Base-by-base conservation (phyloP, 2,797 vertebrate species). In the Mico argentatus region DNA sequence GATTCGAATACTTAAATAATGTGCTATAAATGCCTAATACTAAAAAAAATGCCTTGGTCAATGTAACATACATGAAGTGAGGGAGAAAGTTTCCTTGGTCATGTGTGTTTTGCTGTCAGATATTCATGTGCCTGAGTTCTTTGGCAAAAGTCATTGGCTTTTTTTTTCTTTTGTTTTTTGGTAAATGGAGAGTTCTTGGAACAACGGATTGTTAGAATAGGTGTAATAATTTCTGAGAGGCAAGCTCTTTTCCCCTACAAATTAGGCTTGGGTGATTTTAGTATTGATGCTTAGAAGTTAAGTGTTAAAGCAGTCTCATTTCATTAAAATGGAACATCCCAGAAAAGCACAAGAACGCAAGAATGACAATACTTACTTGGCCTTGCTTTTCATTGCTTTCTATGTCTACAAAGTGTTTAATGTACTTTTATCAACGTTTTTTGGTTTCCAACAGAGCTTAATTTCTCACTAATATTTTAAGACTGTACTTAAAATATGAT, bases 401-500 rank as follows among this genome's bases (percentile, higher is more conserved):
- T 72, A 14, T 86, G 67, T 27, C 55, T 88, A 61, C 14, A 36
- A 22, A 88, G 41, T 50, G 91, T 96, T 46, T 82, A n/a, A 15
- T 46, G 5, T 86, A 73, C 76, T 91, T 93, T 84, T 88, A 39
- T 81, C 55, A 93, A 1, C 13, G 8, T 82, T 94, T 94, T 95
- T 81, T 55, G 22, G 39, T 83, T 94, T 90, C 85, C 52, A 85
- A 2, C 26, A 17, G 55, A 92, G 83, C 10, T 50, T 90, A 19
- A 50, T 95, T 93, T 87, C 50, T 87, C 36, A 70, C 39, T 85
- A 64, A 46, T 59, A 64, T 84, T 92, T 96, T 92, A 39, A 88
- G n/a, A 26, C 84, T 90, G 50, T 46, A 46, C 27, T 93, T 84
- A 61, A 82, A 95, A 14, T 26, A 14, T 90, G 33, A 30, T 88